Base-by-base conservation (phyloP, 2,888 invertebrate genomes). In the Dicycla oo region DNA sequence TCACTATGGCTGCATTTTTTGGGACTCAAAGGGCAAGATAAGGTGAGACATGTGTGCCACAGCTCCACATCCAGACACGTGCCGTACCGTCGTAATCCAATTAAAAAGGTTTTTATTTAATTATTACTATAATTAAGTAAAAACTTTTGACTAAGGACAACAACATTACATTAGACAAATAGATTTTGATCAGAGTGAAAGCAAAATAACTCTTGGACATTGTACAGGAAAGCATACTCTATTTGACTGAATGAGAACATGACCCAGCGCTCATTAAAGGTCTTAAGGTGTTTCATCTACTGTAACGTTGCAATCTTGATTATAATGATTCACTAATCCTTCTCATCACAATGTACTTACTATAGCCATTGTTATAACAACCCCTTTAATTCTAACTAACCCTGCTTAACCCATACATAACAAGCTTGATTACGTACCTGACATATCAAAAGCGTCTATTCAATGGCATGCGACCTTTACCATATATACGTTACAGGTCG, bases 401-500 rank as follows among this genome's bases (percentile, higher is more conserved):
- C n/a, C 34, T 34, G 4, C 26, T 62, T 18, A 51, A 51, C 26
- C 20, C 45, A 45, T 54, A n/a, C 40, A 64, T 78, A 51, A 56
- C 49, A 40, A 56, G 65, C 65, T 71, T 83, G 56, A 75, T 83
- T 84, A 75, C 45, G 73, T 75, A 74, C 71, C 51, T 51, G 47
- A 51, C 70, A 75, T 69, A 69, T 49, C 73, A 53, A 68, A 67
- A 65, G 53, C 23, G 26, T 43, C 62, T 30, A 62, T 69, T 61
- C 76, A 81, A 86, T 78, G 60, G 60, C 64, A 81, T 67, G 81
- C 47, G 30, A 58, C 80, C 81, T 84, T 87, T 85, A 81, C 72
- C 81, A 84, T 87, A 78, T 82, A 81, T 69, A 81, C 64, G 53
- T 70, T 61, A 83, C 73, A 74, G 83, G 83, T 87, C 86, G 81